These are phyloP conservation scores for Leptodactylus fuscus DNA, from an alignment of 2,113 vertebrate species.

Conservation along the genomic window DNA sequence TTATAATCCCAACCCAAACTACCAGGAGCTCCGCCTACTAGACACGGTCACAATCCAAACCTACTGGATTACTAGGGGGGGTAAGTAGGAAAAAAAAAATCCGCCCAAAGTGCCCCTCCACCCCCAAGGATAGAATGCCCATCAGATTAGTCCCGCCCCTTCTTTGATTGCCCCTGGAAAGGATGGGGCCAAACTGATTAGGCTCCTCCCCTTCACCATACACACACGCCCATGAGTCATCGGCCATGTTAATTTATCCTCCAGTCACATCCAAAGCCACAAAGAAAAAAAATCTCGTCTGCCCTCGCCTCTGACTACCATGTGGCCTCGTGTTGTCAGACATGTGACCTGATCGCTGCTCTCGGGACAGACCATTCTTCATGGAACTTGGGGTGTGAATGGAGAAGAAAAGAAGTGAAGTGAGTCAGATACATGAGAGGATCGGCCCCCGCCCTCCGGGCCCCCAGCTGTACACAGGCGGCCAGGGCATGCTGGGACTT, in stretches of 20 bases:
- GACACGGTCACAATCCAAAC: not conserved
- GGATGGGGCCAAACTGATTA: not conserved
- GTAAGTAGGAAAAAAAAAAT: not conserved
- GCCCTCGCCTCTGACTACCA: not conserved
- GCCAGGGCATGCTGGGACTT: no score
- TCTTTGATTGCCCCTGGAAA: not conserved
- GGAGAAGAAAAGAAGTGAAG: not conserved
- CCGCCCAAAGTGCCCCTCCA: not conserved
- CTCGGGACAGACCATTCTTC: no score
- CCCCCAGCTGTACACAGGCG: no score
- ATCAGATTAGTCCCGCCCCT: not conserved
- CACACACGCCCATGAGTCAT: not conserved
- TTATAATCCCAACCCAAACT: constrained; percentile 11
- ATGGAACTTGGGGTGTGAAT: not conserved
- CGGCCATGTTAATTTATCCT: not conserved
- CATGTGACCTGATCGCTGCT: no score
- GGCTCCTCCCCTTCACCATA: not conserved
- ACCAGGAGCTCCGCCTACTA: not conserved
- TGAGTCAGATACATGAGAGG: no score
- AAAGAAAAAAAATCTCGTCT: not conserved
- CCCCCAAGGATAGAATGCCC: no score
- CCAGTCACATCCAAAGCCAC: not conserved
- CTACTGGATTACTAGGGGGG: not conserved
- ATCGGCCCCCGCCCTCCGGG: no score
- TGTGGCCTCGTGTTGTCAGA: not conserved